Conservation (phyloP, 1,140 invertebrate species). For the Oncopodura yosiiana region DNA sequence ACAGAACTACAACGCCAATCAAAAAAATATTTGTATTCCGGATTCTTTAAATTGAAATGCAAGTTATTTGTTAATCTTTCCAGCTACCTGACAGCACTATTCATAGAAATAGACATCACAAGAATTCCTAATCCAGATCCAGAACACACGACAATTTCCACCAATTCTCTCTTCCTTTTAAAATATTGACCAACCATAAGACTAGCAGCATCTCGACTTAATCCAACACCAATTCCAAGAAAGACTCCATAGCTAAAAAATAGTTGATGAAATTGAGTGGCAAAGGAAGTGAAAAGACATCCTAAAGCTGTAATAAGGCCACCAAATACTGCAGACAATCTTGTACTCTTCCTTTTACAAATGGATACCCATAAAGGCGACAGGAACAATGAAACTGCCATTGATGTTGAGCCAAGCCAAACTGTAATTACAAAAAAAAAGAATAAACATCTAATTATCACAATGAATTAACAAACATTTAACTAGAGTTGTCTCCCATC, state of each 20-base stretch:
- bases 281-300: slow-evolving; percentile 77
- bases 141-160: slow-evolving; percentile 76
- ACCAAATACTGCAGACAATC: slow-evolving; percentile 74
- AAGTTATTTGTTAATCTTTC: background rate
- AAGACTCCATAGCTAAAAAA: slow-evolving; percentile 72
- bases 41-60: background rate
- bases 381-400: slow-evolving; percentile 64
- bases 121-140: slow-evolving; percentile 74
- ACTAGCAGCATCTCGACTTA: slow-evolving; percentile 72
- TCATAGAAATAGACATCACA: slow-evolving; percentile 71
- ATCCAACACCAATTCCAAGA: slow-evolving; percentile 64
- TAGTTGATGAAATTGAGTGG: slow-evolving; percentile 78
- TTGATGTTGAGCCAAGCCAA: slow-evolving; percentile 70
- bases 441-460: slow-evolving; percentile 9
- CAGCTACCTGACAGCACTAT: slow-evolving; percentile 62
- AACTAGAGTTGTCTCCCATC: too few species aligned
- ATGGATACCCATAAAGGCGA: slow-evolving; percentile 75
- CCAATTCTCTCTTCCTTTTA: slow-evolving; percentile 68
- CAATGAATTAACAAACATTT: slow-evolving; percentile 6
- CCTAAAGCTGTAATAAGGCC: slow-evolving; percentile 74
- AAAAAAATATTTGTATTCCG: background rate
- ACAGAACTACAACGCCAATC: slow-evolving; percentile 60
- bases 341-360: slow-evolving; percentile 72
- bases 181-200: slow-evolving; percentile 87
- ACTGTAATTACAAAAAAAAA: slow-evolving; percentile 49